phyloP scores from a whole-genome alignment of 2,888 invertebrate genomes.

The Conus canariensis region DNA sequence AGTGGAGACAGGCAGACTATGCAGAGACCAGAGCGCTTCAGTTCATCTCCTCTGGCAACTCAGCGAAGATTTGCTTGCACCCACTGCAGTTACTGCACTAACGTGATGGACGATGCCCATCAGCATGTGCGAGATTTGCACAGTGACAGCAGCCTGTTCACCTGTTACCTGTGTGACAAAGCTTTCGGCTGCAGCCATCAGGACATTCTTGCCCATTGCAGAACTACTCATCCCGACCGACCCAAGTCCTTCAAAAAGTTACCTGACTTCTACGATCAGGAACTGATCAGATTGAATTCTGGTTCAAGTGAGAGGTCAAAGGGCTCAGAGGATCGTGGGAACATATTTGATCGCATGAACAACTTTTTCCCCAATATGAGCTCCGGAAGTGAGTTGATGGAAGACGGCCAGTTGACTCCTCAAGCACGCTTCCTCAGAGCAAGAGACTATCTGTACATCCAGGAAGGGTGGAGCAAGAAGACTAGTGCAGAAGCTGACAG shows the following conservation, averaged over 20 bases:
- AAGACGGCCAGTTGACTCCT: constrained; percentile 34
- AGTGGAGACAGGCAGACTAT: constrained; percentile 36
- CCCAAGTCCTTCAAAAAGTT: constrained; percentile 61
- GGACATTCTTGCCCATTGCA: constrained; percentile 60
- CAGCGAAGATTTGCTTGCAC: constrained; percentile 59
- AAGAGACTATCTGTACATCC: constrained; percentile 52
- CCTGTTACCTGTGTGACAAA: constrained; percentile 65
- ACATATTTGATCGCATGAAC: constrained; percentile 62
- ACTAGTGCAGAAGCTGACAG: constrained; percentile 66
- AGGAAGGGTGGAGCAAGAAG: constrained; percentile 53
- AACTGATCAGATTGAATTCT: constrained; percentile 45
- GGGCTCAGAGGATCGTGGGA: constrained; percentile 52
- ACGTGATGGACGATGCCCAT: constrained; percentile 56
- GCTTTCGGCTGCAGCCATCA: constrained; percentile 54
- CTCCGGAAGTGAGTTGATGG: constrained; percentile 31
- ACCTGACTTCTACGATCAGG: constrained; percentile 60
- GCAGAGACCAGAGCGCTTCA: constrained; percentile 28
- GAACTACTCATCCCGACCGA: constrained; percentile 60
- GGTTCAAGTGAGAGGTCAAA: constrained; percentile 31
- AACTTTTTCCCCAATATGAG: constrained; percentile 50
- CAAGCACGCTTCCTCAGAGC: constrained; percentile 50
- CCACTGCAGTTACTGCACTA: constrained; percentile 61
- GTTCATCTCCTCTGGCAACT: constrained; percentile 21
- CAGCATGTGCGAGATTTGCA: constrained; percentile 60
- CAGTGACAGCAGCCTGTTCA: constrained; percentile 57